Base-by-base conservation (phyloP, 2,113 vertebrate species). In the Orthonyx spaldingii region DNA sequence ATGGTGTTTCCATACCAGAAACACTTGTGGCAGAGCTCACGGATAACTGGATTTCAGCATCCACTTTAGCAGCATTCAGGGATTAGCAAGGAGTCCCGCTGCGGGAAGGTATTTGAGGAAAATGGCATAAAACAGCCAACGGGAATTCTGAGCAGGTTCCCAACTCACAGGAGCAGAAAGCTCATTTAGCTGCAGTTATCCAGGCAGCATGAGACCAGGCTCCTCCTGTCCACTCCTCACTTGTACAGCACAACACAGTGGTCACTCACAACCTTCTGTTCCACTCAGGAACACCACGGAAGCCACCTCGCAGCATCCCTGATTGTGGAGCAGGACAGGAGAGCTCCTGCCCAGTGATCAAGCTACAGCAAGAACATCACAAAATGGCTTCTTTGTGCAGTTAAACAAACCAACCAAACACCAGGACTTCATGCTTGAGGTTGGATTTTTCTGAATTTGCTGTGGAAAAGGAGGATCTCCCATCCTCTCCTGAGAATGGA, bases 11-110 rank as follows among this genome's bases (percentile, higher is more conserved):
- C 72, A 28, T 49, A 53, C 50, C 60, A 70, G 76, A 79, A 92
- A 69, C 30, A 57, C 11, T 24, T 30, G 66, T 39, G 63, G 79
- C 66, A 90, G 75, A 83, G 79, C 71, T 84, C 56, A 84, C 0
- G 7, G 84, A 80, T 14, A 64, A 49, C 41, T 69, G 75, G n/a
- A 86, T 81, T 92, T 91, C 71, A 90, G 78, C 64, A 89, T 49
- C 55, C 30, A 53, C 39, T 53, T 32, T 2, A 75, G 61, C 44
- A 87, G 80, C 35, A 69, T 23, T 33, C 44, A 41, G 70, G 56
- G 93, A 84, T 87, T 66, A 84, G 74, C 55, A n/a, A 16, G 32
- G 50, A 93, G 84, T 60, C 90, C 68, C 3, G 4, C 59, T 81
- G 64, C 22, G 16, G 61, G 15, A 72, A 76, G 49, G 76, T 0